phyloP scores from a whole-genome alignment of 1,140 invertebrate genomes.

The Andricus grossulariae region DNA sequence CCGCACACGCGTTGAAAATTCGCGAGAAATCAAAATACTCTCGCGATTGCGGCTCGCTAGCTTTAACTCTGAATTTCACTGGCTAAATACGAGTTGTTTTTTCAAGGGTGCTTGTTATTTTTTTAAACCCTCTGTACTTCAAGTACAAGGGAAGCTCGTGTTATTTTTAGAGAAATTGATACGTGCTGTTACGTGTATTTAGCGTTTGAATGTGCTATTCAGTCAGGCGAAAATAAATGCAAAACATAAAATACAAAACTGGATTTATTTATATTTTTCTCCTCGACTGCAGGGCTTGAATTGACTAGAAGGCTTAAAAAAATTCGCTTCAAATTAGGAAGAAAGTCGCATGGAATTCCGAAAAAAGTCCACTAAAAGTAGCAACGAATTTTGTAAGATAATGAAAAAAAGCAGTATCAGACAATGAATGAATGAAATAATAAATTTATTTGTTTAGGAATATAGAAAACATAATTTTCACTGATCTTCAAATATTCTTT shows the following conservation, averaged over 20 bases:
- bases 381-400: no score
- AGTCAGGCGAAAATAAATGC: not conserved
- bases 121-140: not conserved
- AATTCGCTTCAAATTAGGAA: no score
- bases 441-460: no score
- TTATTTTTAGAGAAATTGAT: slow-evolving; percentile 28
- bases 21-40: slow-evolving; percentile 9
- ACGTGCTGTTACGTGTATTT: slow-evolving; percentile 15
- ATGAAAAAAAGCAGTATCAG: no score
- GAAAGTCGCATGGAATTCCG: no score
- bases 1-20: not conserved
- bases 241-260: no score
- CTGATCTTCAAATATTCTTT: no score
- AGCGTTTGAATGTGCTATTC: not conserved
- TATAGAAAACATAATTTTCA: no score
- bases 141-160: not conserved
- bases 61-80: slow-evolving; percentile 8
- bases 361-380: no score
- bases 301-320: no score
- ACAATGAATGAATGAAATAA: no score
- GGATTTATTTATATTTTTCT: not conserved
- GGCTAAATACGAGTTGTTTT: slow-evolving; percentile 15
- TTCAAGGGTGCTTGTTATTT: slow-evolving; percentile 26
- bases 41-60: not conserved
- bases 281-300: no score